Base-by-base conservation (phyloP, 2,888 invertebrate genomes). In the Protodeltote pygarga region DNA sequence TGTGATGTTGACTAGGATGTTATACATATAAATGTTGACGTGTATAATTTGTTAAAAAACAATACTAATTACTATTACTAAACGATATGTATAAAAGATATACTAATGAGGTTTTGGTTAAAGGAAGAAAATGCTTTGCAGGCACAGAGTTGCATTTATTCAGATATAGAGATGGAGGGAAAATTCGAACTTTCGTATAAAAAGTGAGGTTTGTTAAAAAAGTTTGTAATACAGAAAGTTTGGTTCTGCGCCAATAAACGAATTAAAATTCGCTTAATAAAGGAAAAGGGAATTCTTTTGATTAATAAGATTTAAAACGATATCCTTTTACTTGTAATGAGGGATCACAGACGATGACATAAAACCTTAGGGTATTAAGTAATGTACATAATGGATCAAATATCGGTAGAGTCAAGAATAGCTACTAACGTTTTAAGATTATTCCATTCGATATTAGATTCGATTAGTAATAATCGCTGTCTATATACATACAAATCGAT, bases 1-100 rank as follows among this genome's bases (percentile, higher is more conserved):
- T 92, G 91, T 92, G 91, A 92, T 91, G 87, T 89, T 87, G 81
- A 86, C 75, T 89, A 89, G 84, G 79, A 77, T 77, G 79, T 86
- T 67, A 67, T 68, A 83, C 85, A 81, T 75, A 83, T 83, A 55
- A 85, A 87, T 82, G 86, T 89, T 89, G 82, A 83, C 69, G 72
- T 79, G 70, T 81, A 85, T 85, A 79, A 87, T 89, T 89, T 87
- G 85, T 87, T 85, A 83, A 87, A 82, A 83, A 79, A 81, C 83
- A 81, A 77, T 78, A 52, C 58, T 61, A 71, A 60, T 65, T 38
- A 65, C 32, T 57, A 52, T 44, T 23, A 29, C 71, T 81, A 81
- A 83, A 82, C 71, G 49, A 73, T 72, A 69, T 59, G 61, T 58
- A 68, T 71, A 75, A 77, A 74, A 46, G 57, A 52, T 61, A 59